Evolutionary conservation across 1,140 invertebrate species (phyloP).

Genomic region (Steinernema khuongi): DNA sequence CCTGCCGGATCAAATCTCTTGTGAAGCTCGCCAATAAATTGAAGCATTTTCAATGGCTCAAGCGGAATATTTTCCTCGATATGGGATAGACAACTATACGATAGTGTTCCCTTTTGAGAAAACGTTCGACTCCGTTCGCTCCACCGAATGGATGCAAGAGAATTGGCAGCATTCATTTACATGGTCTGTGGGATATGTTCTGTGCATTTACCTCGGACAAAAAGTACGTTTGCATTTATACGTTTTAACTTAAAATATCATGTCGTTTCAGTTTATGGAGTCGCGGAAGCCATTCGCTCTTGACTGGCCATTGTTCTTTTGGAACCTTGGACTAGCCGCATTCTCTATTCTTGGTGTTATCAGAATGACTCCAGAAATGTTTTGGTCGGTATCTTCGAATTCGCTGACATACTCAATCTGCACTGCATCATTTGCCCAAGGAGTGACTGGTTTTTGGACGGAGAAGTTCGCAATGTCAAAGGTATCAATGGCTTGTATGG

Average conservation of each 20-base stretch:
- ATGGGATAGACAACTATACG: constrained; percentile 72
- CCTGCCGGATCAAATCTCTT: no score
- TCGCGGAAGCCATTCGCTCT: constrained; percentile 50
- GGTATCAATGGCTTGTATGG: constrained; percentile 33
- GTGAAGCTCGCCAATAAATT: no score
- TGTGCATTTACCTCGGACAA: constrained; percentile 84
- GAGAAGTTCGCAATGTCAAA: constrained; percentile 58
- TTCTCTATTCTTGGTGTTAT: constrained; percentile 75
- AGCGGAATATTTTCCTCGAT: constrained; percentile 51
- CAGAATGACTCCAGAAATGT: constrained; percentile 58
- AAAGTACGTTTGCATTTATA: constrained; percentile 67
- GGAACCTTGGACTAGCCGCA: constrained; percentile 82
- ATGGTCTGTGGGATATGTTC: constrained; percentile 74
- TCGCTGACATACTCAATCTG: constrained; percentile 56
- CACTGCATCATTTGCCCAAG: constrained; percentile 69
- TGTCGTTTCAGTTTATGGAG: constrained; percentile 60
- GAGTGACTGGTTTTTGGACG: constrained; percentile 88
- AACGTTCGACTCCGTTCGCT: constrained; percentile 79
- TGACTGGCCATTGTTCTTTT: constrained; percentile 81
- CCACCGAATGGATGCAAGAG: constrained; percentile 84
- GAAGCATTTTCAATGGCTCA: constrained; percentile 55
- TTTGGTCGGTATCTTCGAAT: constrained; percentile 47
- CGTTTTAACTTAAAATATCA: constrained; percentile 80
- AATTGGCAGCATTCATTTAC: constrained; percentile 85
- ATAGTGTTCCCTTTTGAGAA: constrained; percentile 89